Evolutionary conservation across 2,113 vertebrate genomes (phyloP).

Genomic region (Syrmaticus mikado): DNA sequence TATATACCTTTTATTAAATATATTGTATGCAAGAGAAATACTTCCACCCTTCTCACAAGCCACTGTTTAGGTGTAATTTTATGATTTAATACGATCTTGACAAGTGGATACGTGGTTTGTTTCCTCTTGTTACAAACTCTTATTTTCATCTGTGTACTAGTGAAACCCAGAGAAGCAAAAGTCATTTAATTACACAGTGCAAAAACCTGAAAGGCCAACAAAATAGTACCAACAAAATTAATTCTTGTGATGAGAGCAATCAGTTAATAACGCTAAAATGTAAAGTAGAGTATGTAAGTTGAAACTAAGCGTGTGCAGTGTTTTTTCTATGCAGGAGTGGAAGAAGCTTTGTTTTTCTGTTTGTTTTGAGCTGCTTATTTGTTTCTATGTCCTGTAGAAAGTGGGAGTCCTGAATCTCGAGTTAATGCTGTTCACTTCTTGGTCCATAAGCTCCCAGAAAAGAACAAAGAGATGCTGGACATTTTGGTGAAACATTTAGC

Average conservation of each 20-base stretch:
- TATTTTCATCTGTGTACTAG: not conserved
- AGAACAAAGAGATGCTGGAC: constrained; percentile 93
- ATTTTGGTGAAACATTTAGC: constrained; percentile 95
- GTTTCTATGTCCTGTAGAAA: constrained; percentile 80
- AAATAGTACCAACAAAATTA: not conserved
- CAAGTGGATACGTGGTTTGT: not conserved
- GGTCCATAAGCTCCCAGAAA: constrained; percentile 96
- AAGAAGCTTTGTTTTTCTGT: constrained; percentile 6
- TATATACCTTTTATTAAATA: not conserved
- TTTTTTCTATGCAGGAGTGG: not conserved
- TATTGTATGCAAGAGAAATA: not conserved
- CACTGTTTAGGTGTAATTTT: not conserved
- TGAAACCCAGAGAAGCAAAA: not conserved
- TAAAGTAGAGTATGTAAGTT: not conserved
- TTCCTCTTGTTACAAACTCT: not conserved
- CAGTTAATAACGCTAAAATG: not conserved
- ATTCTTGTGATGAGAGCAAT: not conserved
- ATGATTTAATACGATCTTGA: not conserved
- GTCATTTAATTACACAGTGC: not conserved
- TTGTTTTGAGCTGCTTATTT: not conserved
- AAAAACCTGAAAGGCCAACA: not conserved
- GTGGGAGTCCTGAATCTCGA: constrained; percentile 91
- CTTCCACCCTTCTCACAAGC: not conserved
- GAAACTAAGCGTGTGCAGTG: not conserved
- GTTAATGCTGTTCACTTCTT: constrained; percentile 92